Conservation (phyloP, 2,888 invertebrate species). For the Drosophila acutilabella region DNA sequence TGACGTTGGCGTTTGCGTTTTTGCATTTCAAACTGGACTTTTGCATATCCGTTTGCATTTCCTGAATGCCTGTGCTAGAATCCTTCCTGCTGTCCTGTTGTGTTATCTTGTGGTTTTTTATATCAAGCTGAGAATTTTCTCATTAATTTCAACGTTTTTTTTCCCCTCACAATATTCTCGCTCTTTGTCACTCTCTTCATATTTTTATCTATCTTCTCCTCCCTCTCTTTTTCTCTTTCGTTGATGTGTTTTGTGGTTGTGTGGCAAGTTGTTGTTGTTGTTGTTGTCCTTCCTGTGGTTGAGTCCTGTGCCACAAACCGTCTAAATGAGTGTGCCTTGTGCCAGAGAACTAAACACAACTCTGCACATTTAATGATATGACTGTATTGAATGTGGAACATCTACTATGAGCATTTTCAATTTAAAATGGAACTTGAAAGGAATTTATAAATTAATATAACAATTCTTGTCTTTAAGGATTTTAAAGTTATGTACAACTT, state of each 20-base stretch:
- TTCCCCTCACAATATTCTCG: background rate
- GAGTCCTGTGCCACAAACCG: slow-evolving; percentile 26
- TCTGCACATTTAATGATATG: slow-evolving; percentile 53
- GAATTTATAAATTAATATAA: background rate
- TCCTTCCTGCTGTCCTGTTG: slow-evolving; percentile 35
- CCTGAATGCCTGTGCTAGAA: slow-evolving; percentile 41
- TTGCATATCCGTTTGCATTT: slow-evolving; percentile 52
- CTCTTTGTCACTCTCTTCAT: too few relatives aligned
- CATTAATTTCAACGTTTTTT: slow-evolving; percentile 79
- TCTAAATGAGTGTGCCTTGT: slow-evolving; percentile 37
- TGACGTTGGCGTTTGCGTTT: slow-evolving; percentile 66
- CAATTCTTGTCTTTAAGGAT: too few relatives aligned
- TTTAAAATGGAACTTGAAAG: slow-evolving; percentile 18
- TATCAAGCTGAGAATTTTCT: slow-evolving; percentile 77
- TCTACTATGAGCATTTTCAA: background rate
- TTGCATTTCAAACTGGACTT: slow-evolving; percentile 62
- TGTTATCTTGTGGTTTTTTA: slow-evolving; percentile 76
- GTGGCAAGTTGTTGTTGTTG: slow-evolving; percentile 77
- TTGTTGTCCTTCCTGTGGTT: slow-evolving; percentile 47
- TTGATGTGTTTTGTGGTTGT: slow-evolving; percentile 76
- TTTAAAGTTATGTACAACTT: too few relatives aligned
- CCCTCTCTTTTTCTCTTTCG: slow-evolving; percentile 34
- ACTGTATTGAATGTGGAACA: slow-evolving; percentile 19
- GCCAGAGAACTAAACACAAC: slow-evolving; percentile 26
- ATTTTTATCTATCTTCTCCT: too few relatives aligned